phyloP scores from a whole-genome alignment of 1,140 invertebrate genomes.

The Calycopis cecrops region DNA sequence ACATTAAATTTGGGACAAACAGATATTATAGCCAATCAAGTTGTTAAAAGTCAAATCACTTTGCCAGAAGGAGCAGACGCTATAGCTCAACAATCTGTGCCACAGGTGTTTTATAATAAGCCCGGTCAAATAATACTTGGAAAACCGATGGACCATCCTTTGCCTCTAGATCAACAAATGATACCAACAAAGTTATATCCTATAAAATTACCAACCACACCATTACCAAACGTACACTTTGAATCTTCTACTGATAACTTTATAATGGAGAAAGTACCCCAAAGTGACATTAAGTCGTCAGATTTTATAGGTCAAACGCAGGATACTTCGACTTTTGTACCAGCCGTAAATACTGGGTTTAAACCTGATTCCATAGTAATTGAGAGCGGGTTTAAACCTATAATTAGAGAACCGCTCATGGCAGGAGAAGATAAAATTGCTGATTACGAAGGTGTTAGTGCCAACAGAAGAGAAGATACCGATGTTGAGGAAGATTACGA shows the following conservation, averaged over 20 bases:
- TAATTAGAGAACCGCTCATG: slow-evolving; percentile 78
- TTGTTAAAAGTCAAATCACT: slow-evolving; percentile 67
- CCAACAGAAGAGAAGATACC: slow-evolving; percentile 72
- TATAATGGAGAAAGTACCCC: slow-evolving; percentile 6
- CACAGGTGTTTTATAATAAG: slow-evolving; percentile 47
- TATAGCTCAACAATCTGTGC: slow-evolving; percentile 44
- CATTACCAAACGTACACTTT: slow-evolving; percentile 27
- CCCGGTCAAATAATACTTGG: slow-evolving; percentile 71
- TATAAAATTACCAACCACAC: slow-evolving; percentile 32
- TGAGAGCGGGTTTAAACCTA: slow-evolving; percentile 89
- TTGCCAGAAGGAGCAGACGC: slow-evolving; percentile 46
- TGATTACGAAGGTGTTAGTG: slow-evolving; percentile 57
- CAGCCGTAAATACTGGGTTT: slow-evolving; percentile 84
- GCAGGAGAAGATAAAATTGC: slow-evolving; percentile 73
- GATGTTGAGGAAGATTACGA: slow-evolving; percentile 72
- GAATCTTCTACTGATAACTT: slow-evolving; percentile 26
- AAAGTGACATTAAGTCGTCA: slow-evolving; percentile 64
- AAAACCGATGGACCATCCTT: slow-evolving; percentile 69
- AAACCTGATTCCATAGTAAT: slow-evolving; percentile 86
- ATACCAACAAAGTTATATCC: slow-evolving; percentile 48
- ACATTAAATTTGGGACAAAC: slow-evolving; percentile 65
- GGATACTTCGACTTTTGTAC: slow-evolving; percentile 50
- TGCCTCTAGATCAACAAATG: slow-evolving; percentile 67
- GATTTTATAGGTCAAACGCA: slow-evolving; percentile 71
- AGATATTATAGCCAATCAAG: slow-evolving; percentile 68